Evolutionary conservation across 2,888 invertebrate species (phyloP).

Genomic region (Hanleya hanleyi): DNA sequence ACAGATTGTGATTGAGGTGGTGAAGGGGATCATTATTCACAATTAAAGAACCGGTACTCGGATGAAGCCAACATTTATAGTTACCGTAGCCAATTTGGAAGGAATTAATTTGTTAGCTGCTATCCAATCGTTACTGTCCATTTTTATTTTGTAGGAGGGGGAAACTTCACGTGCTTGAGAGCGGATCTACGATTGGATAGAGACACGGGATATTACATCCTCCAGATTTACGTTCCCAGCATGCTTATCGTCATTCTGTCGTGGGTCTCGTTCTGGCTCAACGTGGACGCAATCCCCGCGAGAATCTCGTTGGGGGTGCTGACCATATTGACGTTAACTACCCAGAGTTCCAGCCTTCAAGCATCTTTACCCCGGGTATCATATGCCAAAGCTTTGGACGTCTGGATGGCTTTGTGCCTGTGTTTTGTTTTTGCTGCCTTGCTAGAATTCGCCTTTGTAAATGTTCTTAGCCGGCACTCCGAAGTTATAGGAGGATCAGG

Average conservation of each 20-base stretch:
- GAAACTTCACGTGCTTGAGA: background rate
- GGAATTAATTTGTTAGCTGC: too few relatives aligned
- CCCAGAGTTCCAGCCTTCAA: constrained; percentile 1
- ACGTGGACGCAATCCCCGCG: background rate
- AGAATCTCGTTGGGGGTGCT: background rate
- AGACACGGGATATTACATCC: background rate
- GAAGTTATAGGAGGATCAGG: background rate
- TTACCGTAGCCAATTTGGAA: too few relatives aligned
- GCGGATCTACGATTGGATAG: background rate
- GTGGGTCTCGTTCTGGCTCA: constrained; percentile 1
- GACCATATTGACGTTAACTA: background rate
- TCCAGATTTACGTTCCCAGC: background rate
- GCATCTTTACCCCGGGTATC: background rate
- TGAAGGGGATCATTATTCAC: too few relatives aligned
- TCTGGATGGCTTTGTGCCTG: background rate
- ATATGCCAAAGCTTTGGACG: background rate
- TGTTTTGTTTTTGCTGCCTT: background rate
- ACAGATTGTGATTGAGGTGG: too few relatives aligned
- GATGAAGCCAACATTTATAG: too few relatives aligned
- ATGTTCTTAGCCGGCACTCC: background rate
- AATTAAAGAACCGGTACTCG: too few relatives aligned
- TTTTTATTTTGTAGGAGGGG: background rate
- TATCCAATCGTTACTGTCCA: too few relatives aligned
- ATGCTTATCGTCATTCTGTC: constrained; percentile 1
- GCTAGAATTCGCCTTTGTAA: background rate